Conservation (phyloP, 2,888 invertebrate species). For the Orthosia cruda region DNA sequence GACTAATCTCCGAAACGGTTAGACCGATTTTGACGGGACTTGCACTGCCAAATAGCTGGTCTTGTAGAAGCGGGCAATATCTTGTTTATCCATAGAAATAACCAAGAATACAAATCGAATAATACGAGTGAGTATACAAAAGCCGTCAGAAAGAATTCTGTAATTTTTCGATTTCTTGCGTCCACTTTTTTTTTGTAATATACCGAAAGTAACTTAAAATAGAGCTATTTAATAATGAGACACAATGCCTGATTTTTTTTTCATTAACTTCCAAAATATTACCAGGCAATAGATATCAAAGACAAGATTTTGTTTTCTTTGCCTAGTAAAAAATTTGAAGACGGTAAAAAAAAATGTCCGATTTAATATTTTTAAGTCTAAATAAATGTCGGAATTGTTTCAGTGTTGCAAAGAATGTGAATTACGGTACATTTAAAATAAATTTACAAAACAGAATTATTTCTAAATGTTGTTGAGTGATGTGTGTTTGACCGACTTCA, state of each 20-base stretch:
- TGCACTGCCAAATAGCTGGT: too few relatives aligned
- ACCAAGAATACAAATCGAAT: too few relatives aligned
- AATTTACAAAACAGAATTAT: neutral
- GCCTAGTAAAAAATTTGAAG: too few relatives aligned
- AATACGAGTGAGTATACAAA: too few relatives aligned
- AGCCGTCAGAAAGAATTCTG: neutral
- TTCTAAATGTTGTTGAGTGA: constrained; percentile 19
- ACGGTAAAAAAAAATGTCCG: neutral
- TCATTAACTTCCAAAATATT: too few relatives aligned
- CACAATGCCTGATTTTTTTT: too few relatives aligned
- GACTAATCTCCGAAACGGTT: too few relatives aligned
- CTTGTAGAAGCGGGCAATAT: too few relatives aligned
- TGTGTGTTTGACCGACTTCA: neutral
- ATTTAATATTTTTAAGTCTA: neutral
- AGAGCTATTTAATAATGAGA: neutral
- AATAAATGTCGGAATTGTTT: neutral
- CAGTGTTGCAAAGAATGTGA: neutral
- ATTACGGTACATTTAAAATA: constrained; percentile 13
- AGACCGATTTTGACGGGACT: too few relatives aligned
- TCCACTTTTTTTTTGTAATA: constrained; percentile 13
- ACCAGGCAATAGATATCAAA: too few relatives aligned
- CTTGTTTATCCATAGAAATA: too few relatives aligned
- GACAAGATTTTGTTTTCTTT: too few relatives aligned
- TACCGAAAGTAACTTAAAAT: neutral
- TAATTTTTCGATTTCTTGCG: neutral